These are phyloP conservation scores for Lethenteron reissneri DNA, from an alignment of 2,113 vertebrate genomes.

Conservation along the genomic window DNA sequence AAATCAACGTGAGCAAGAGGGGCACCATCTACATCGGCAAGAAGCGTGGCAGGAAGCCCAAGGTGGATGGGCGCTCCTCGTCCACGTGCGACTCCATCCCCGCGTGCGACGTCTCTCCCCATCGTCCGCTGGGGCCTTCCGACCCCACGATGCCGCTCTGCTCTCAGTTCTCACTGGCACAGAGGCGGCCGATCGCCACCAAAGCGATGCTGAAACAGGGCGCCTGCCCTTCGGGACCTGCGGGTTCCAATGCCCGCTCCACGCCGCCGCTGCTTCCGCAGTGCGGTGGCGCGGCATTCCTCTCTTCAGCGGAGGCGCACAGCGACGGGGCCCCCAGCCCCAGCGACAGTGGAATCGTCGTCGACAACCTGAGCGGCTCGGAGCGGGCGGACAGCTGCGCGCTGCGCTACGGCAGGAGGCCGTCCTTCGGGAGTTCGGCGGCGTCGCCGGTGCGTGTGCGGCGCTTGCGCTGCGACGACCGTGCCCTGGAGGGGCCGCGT, in stretches of 20 bases:
- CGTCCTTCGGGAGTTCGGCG: slow-evolving; percentile 36
- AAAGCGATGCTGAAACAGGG: slow-evolving; percentile 5
- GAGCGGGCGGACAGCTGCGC: slow-evolving; percentile 65
- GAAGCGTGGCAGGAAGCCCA: slow-evolving; percentile 6
- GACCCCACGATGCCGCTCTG: too few relatives aligned
- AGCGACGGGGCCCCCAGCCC: slow-evolving; percentile 82
- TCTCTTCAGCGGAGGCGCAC: slow-evolving; percentile 32
- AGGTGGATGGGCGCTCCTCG: not conserved
- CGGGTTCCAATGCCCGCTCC: not conserved
- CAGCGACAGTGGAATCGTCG: slow-evolving; percentile 85
- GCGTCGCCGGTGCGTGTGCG: not conserved
- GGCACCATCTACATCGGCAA: slow-evolving; percentile 5
- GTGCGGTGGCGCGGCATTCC: slow-evolving; percentile 44
- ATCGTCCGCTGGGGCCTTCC: too few relatives aligned
- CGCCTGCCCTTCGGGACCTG: not conserved
- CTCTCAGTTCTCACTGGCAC: too few relatives aligned
- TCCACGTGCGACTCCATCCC: too few relatives aligned
- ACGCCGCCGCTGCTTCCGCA: not conserved
- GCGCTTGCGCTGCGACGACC: not conserved
- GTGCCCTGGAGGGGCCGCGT: not conserved
- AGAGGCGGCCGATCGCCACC: not conserved
- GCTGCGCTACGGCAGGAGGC: slow-evolving; percentile 28
- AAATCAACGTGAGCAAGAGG: slow-evolving; percentile 7
- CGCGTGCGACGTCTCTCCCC: too few relatives aligned
- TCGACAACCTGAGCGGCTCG: slow-evolving; percentile 94